These are phyloP conservation scores for Zoroaster sp. DNA, from an alignment of 53 echinoderm and acorn worm genomes.

Conservation along the genomic window DNA sequence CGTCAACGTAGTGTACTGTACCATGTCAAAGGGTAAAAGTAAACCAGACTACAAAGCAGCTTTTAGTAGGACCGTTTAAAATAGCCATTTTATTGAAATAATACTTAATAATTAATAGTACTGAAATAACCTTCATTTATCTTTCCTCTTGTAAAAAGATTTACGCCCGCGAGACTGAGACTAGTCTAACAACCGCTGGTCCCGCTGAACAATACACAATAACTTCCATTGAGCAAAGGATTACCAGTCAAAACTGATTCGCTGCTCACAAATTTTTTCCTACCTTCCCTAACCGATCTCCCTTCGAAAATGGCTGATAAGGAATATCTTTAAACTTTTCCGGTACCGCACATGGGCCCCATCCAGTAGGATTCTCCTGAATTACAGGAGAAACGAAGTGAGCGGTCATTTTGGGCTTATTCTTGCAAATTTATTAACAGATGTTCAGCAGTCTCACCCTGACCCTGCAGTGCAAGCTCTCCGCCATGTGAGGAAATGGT, in stretches of 20 bases:
- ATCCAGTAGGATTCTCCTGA: slow-evolving; percentile 94
- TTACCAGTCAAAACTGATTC: not conserved
- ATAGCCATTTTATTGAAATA: too few relatives aligned
- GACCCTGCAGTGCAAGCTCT: too few relatives aligned
- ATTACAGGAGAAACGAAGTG: slow-evolving; percentile 87
- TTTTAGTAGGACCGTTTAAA: too few relatives aligned
- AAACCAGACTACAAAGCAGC: too few relatives aligned
- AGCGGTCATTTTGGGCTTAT: slow-evolving; percentile 41
- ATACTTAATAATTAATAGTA: too few relatives aligned
- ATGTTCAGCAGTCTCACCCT: too few relatives aligned
- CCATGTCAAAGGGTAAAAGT: too few relatives aligned
- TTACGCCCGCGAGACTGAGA: not conserved
- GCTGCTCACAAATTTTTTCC: not conserved
- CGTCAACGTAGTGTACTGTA: not conserved
- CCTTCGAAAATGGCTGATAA: slow-evolving; percentile 98
- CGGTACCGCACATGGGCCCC: slow-evolving; percentile 86
- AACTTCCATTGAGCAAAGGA: too few relatives aligned
- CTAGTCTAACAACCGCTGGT: not conserved
- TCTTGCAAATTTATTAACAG: not conserved
- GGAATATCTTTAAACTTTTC: slow-evolving; percentile 98
- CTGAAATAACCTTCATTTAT: too few relatives aligned
- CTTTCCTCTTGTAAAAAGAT: too few relatives aligned
- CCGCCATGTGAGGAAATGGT: not conserved
- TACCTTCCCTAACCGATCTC: slow-evolving; percentile 97
- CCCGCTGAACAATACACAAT: not conserved